Conservation (phyloP, 2,113 vertebrate genomes). For the Noctilio leporinus region DNA sequence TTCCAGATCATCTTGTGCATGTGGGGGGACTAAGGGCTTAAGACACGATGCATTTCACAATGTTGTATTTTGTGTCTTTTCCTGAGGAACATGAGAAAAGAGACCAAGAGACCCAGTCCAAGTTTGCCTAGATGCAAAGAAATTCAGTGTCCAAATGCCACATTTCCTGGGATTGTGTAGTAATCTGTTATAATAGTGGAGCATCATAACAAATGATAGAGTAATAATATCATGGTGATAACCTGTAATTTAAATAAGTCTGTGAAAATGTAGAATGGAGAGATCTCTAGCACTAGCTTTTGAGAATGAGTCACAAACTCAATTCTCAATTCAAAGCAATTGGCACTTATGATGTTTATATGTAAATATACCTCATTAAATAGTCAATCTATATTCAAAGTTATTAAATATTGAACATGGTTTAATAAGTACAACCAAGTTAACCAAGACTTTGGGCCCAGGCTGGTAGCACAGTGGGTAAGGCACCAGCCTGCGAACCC, state of each 20-base stretch:
- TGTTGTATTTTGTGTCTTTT: background rate
- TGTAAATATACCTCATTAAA: conserved; percentile 69
- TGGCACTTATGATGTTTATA: conserved; percentile 67
- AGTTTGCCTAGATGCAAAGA: background rate
- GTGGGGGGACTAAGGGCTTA: background rate
- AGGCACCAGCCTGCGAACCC: too few relatives aligned
- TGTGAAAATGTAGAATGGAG: background rate
- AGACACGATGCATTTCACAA: background rate
- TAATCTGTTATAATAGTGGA: background rate
- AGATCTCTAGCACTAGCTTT: background rate
- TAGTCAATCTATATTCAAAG: conserved; percentile 76
- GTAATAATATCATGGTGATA: background rate
- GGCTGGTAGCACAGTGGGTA: too few relatives aligned
- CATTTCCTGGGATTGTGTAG: background rate
- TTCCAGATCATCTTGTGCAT: conserved; percentile 22
- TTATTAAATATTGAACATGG: conserved; percentile 78
- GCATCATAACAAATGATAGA: conserved; percentile 12
- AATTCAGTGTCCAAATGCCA: background rate
- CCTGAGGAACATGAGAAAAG: background rate
- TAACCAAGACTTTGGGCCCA: conserved; percentile 65
- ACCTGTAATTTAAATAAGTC: background rate
- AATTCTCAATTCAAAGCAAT: conserved; percentile 40
- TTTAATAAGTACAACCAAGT: conserved; percentile 72
- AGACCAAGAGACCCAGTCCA: background rate
- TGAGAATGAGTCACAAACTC: conserved; percentile 46